Conservation (phyloP, 1,140 invertebrate genomes). For the Drosophila kepulauana region DNA sequence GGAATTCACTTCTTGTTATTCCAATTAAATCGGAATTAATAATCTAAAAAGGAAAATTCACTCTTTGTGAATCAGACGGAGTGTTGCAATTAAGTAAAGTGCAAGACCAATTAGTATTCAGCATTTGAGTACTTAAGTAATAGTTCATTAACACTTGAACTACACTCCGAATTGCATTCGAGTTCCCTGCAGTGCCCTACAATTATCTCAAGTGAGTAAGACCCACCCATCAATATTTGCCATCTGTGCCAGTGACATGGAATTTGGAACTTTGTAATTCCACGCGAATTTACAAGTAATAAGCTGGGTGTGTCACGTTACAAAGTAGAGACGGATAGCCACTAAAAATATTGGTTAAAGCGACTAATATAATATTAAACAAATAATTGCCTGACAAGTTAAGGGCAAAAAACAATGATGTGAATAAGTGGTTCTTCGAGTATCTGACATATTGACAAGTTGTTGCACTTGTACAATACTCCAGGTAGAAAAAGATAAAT, state of each 20-base stretch:
- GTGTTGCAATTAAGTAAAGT: slow-evolving; percentile 23
- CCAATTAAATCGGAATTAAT: slow-evolving; percentile 8
- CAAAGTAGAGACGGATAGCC: not conserved
- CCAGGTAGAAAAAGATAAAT: not conserved
- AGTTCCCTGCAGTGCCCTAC: not conserved
- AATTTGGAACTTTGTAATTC: slow-evolving; percentile 23
- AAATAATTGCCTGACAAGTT: not conserved
- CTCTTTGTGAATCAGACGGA: not conserved
- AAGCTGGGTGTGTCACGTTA: not conserved
- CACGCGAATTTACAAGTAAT: slow-evolving; percentile 15
- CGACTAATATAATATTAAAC: not conserved
- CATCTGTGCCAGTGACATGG: slow-evolving; percentile 5
- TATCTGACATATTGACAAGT: not conserved
- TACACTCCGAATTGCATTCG: slow-evolving; percentile 6
- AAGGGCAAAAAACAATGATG: no score
- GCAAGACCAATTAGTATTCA: slow-evolving; percentile 29
- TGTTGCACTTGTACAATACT: not conserved
- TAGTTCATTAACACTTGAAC: slow-evolving; percentile 54
- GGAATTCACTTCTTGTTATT: not conserved
- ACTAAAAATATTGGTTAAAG: no score
- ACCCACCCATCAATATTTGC: slow-evolving; percentile 14
- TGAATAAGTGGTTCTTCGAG: not conserved
- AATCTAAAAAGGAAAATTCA: not conserved
- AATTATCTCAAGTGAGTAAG: slow-evolving; percentile 2
- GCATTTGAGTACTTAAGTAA: not conserved